Evolutionary conservation across 2,888 invertebrate species (phyloP), one percentile per base, ranked within the genome.

Genomic region (Limnephilus auricula): DNA sequence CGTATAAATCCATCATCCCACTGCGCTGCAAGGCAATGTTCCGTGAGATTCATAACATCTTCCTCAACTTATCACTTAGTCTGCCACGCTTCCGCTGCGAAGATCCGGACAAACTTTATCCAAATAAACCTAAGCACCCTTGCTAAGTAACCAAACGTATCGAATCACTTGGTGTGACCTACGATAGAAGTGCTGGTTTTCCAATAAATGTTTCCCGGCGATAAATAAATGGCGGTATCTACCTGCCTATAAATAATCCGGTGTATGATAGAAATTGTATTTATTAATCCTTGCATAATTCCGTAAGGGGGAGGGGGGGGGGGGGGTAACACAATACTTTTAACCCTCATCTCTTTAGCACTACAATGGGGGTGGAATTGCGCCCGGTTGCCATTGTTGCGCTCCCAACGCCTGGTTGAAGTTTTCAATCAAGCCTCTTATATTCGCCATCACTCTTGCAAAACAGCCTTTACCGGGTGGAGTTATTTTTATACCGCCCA

Each of bases 401-500:
- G 87, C 30, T 65, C 85, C 88, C 84, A 90, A 92, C 90, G 92
- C 92, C 87, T 85, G 91, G 91, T 32, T 92, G 91, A 83, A 84
- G 90, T 92, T 92, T 92, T 91, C 90, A 92, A 91, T 91, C 91
- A 92, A 90, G 85, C 90, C 89, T 89, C 85, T 88, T 88, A 88
- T 88, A 79, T 85, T 85, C 87, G 78, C 34, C 87, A 88, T 88
- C 87, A 88, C 87, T 88, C 87, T 78, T 78, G 78, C 87, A 78
- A 65, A 65, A 65, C 65, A 65, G 65, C 65, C 65, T 65, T 65
- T 65, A n/a, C 65, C n/a, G n/a, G 25, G 65, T 65, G n/a, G 65
- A 2, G 9, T 6, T 65, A 65, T 65, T 65, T 65, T 65, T 65
- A 65, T 65, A 65, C 65, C 65, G 25, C n/a, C 65, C 25, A 65